A percentile compares a stretch with the other conserved stretches of the same genome.
These are phyloP conservation scores for Glaucopsyche alexis DNA, from an alignment of 2,888 invertebrate species.

Conservation along the genomic window DNA sequence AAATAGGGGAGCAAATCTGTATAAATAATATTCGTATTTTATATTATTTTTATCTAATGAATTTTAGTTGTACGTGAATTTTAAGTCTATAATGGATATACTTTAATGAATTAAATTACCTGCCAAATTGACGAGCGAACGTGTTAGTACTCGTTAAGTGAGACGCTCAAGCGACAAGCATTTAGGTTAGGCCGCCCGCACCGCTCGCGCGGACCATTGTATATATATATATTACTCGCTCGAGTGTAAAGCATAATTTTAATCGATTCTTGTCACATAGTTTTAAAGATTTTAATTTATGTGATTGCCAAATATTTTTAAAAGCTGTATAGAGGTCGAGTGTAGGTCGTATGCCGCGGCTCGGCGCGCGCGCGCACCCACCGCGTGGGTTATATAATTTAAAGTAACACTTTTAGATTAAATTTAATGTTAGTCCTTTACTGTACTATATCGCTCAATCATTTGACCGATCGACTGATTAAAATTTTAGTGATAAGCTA, in stretches of 20 bases:
- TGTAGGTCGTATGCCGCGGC: slow-evolving; percentile 47
- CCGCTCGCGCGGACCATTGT: slow-evolving; percentile 64
- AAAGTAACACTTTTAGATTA: slow-evolving; percentile 80
- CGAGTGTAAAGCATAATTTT: slow-evolving; percentile 79
- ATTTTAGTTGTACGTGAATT: slow-evolving; percentile 76
- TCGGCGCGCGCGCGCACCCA: slow-evolving; percentile 58
- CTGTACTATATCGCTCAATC: slow-evolving; percentile 80
- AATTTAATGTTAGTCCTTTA: slow-evolving; percentile 80
- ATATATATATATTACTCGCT: slow-evolving; percentile 70
- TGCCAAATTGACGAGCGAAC: slow-evolving; percentile 76
- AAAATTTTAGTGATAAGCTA: slow-evolving; percentile 80
- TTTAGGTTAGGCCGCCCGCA: slow-evolving; percentile 65
- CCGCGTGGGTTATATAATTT: slow-evolving; percentile 78
- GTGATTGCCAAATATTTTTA: slow-evolving; percentile 79
- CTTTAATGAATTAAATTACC: slow-evolving; percentile 73
- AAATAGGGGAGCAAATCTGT: slow-evolving; percentile 71
- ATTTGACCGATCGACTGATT: slow-evolving; percentile 81
- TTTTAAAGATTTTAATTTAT: slow-evolving; percentile 78
- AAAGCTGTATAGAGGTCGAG: slow-evolving; percentile 69
- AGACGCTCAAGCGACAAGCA: slow-evolving; percentile 65
- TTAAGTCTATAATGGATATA: slow-evolving; percentile 72
- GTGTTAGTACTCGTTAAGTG: slow-evolving; percentile 66
- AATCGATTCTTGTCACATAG: slow-evolving; percentile 78
- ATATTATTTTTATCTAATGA: slow-evolving; percentile 74
- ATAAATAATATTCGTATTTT: slow-evolving; percentile 76